These are phyloP conservation scores for Cataglyphis livida DNA, from an alignment of 2,888 invertebrate genomes.

Conservation along the genomic window DNA sequence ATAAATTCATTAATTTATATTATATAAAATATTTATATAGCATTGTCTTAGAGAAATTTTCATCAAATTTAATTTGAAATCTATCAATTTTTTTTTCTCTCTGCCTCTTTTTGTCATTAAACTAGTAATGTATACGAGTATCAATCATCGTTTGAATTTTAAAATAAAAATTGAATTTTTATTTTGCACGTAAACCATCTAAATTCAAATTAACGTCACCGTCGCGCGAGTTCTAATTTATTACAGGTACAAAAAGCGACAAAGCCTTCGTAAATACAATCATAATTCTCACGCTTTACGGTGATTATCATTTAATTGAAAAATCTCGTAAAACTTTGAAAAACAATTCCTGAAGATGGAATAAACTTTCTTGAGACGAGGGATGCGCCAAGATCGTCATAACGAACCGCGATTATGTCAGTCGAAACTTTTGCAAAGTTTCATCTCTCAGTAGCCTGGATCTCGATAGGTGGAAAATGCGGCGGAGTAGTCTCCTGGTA, in stretches of 20 bases:
- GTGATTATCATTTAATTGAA: conserved; percentile 24
- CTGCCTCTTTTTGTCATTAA: not conserved
- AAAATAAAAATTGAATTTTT: not conserved
- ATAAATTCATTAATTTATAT: not conserved
- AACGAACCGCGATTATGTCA: conserved; percentile 12
- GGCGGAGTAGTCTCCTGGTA: not conserved
- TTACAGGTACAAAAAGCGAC: not conserved
- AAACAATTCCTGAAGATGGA: conserved; percentile 1
- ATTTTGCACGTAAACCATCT: not conserved
- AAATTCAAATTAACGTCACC: conserved; percentile 5
- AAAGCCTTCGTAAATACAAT: not conserved
- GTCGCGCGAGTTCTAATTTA: not conserved
- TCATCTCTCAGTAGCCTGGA: not conserved
- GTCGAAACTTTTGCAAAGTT: conserved; percentile 26
- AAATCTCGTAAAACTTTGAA: not conserved
- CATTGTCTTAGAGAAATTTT: not conserved
- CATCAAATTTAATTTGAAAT: not conserved
- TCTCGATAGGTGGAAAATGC: not conserved
- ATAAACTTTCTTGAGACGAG: conserved; percentile 20
- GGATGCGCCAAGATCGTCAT: conserved; percentile 11
- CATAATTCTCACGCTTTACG: not conserved
- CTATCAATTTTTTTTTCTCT: not conserved
- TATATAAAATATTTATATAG: conserved; percentile 2
- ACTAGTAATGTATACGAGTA: not conserved
- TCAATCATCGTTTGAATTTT: not conserved